Conservation (phyloP, 2,797 vertebrate species). For the Smutsia temminckii region DNA sequence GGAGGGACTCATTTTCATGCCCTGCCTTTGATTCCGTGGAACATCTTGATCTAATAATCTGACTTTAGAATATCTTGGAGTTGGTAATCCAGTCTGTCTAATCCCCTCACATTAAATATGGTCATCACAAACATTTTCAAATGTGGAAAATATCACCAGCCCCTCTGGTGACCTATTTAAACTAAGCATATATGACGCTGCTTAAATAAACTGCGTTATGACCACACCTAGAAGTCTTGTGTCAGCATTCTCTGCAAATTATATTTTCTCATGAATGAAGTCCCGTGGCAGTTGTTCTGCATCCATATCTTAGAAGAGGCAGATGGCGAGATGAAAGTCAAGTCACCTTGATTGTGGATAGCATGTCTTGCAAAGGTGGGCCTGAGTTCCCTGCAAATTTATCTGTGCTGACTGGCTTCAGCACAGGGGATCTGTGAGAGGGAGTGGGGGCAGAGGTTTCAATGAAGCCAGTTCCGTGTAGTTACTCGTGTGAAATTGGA, state of each 20-base stretch:
- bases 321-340: not conserved
- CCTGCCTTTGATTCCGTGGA: fast-evolving
- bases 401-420: not conserved
- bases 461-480: not conserved
- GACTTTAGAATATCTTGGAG: not conserved
- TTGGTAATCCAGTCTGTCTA: not conserved
- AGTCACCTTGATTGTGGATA: fast-evolving
- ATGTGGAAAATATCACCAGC: not conserved
- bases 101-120: not conserved
- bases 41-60: not conserved
- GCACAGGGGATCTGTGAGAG: fast-evolving
- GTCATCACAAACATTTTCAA: not conserved
- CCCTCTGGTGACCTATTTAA: not conserved
- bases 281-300: not conserved
- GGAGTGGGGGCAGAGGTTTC: not conserved
- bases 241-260: not conserved
- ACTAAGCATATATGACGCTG: not conserved
- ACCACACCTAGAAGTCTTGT: not conserved
- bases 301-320: not conserved
- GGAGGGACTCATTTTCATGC: not conserved
- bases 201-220: not conserved
- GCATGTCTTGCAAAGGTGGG: fast-evolving
- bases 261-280: not conserved
- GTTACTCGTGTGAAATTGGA: not conserved
- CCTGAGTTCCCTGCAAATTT: fast-evolving